These are phyloP conservation scores for Butorides virescens DNA, from an alignment of 2,113 vertebrate genomes.

Conservation along the genomic window DNA sequence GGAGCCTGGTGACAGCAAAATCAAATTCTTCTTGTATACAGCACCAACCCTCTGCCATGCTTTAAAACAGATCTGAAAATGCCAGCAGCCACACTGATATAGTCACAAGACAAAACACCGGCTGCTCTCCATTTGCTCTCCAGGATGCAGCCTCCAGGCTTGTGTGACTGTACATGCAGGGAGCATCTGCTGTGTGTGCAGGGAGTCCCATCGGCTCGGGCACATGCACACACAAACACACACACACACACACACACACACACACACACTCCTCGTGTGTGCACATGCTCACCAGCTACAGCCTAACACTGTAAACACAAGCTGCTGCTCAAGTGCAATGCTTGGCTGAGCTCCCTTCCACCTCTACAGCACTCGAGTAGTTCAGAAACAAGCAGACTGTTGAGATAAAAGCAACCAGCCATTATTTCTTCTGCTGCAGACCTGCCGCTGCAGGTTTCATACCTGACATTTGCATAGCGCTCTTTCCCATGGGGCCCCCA, in stretches of 20 bases:
- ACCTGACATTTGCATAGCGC: background rate
- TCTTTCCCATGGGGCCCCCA: background rate
- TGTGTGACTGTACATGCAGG: background rate
- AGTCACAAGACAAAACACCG: constrained; percentile 36
- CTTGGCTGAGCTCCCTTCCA: constrained; percentile 34
- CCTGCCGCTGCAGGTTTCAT: background rate
- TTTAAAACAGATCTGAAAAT: background rate
- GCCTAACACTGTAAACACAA: constrained; percentile 33
- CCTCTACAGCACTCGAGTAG: background rate
- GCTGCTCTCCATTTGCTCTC: constrained; percentile 10
- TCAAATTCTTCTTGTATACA: background rate
- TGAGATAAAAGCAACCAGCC: background rate
- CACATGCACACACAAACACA: background rate
- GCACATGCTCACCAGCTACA: background rate
- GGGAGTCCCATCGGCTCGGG: background rate
- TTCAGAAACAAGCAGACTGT: background rate
- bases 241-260: background rate
- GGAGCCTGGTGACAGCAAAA: background rate
- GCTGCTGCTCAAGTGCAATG: constrained; percentile 15
- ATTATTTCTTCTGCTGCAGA: background rate
- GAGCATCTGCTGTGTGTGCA: constrained; percentile 49
- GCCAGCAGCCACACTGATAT: background rate
- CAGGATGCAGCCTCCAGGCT: background rate
- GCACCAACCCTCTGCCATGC: background rate
- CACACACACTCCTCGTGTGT: background rate